Percentiles rank a stretch among this genome's conserved stretches.
phyloP scores from a whole-genome alignment of 2,888 invertebrate genomes.

The Tupiocoris notatus region DNA sequence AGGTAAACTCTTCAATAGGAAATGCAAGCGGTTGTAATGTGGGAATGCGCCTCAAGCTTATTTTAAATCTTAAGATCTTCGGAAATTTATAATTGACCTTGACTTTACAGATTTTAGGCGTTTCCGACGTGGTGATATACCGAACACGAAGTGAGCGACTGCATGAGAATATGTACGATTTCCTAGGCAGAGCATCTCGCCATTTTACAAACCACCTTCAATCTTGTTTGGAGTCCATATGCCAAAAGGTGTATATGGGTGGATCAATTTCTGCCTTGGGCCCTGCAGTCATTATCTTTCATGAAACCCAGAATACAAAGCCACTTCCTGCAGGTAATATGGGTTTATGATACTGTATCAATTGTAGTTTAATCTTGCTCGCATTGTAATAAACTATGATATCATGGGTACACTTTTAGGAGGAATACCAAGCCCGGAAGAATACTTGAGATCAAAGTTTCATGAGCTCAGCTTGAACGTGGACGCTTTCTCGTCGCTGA shows the following conservation, averaged over 20 bases:
- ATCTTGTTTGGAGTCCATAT: constrained; percentile 57
- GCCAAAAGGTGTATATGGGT: constrained; percentile 54
- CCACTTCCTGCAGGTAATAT: constrained; percentile 60
- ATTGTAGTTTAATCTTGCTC: not conserved
- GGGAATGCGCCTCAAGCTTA: no score
- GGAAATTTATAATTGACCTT: not conserved
- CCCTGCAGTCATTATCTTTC: constrained; percentile 74
- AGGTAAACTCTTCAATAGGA: no score
- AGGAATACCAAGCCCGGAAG: constrained; percentile 62
- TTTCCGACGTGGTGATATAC: constrained; percentile 77
- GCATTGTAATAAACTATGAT: not conserved
- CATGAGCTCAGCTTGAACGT: constrained; percentile 63
- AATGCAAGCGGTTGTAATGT: no score
- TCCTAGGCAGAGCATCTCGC: constrained; percentile 72
- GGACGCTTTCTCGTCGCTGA: constrained; percentile 70
- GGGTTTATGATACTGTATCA: not conserved
- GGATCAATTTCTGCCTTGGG: constrained; percentile 62
- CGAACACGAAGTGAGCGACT: constrained; percentile 72
- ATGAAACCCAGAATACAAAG: constrained; percentile 73
- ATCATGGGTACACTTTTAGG: constrained; percentile 53
- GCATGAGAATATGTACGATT: constrained; percentile 73
- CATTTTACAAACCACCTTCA: constrained; percentile 73
- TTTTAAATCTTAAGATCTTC: no score
- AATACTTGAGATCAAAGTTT: constrained; percentile 63
- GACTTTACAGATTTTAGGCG: constrained; percentile 64